Evolutionary conservation across 2,888 invertebrate genomes (phyloP), one percentile per base, ranked within the genome.

Genomic region (Octonoba sinensis): DNA sequence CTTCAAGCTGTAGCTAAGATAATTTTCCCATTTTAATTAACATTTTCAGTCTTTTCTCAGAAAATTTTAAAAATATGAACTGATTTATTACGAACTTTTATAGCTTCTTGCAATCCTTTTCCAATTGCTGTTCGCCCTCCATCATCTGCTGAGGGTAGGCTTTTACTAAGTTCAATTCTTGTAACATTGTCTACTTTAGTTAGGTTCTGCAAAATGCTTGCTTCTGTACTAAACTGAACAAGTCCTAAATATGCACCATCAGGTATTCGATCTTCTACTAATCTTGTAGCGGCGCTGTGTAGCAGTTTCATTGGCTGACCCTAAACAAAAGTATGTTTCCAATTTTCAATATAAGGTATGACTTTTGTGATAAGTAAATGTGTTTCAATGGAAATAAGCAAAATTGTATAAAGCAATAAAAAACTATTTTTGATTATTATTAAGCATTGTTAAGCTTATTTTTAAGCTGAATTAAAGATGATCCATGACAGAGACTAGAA

Each of bases 251-350:
- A 85, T 56, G 87, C 87, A 24, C 87, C 88, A 59, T 87, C 86
- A 6, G 87, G 90, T 20, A 92, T 87, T 86, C 91, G 91, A 78
- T 91, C 90, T 44, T 90, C 88, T 3, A 91, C 90, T 90, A 91
- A 91, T 86, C 92, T 91, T 54, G 91, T 89, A 75, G 92, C 89
- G 0, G 92, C 92, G 79, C 90, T 88, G 51, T 91, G 88, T 70
- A 92, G 87, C 86, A 91, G 91, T 74, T 89, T 90, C 91, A 92
- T 92, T 1, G 91, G 91, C 86, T 79, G 83, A 1, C 92, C 91
- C 85, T 89, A 85, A n/a, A 60, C 67, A 24, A 20, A 77, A 27
- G 6, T 8, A 36, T 36, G 36, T 36, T 36, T 11, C 6, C 8
- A 36, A 36, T 36, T 6, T 27, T 27, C 27, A 36, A 11, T 36